A percentile compares a stretch with the other conserved stretches of the same genome.
Conservation (phyloP, 2,888 invertebrate genomes). For the Nymphalis polychloros region DNA sequence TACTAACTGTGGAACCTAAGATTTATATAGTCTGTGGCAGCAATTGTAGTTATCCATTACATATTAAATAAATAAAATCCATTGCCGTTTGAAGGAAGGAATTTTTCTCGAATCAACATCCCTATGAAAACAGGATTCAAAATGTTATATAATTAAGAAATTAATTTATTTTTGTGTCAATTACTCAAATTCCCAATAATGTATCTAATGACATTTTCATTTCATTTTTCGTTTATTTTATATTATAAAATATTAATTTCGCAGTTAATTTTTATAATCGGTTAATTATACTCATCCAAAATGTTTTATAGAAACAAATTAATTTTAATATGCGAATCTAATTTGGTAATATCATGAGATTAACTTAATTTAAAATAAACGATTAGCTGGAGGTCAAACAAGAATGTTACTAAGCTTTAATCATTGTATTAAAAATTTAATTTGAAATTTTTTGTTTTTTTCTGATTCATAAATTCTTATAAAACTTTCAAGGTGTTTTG, state of each 20-base stretch:
- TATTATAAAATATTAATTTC: conserved; percentile 3
- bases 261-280: conserved; percentile 9
- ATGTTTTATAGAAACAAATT: conserved; percentile 19
- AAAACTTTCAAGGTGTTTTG: conserved; percentile 16
- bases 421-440: conserved; percentile 8
- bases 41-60: too few relatives aligned
- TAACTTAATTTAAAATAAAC: conserved; percentile 30
- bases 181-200: not conserved
- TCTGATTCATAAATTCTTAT: not conserved
- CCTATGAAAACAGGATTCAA: too few relatives aligned
- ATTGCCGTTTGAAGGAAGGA: too few relatives aligned
- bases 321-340: conserved; percentile 31
- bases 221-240: not conserved
- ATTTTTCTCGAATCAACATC: too few relatives aligned
- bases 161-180: not conserved
- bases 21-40: too few relatives aligned
- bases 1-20: too few relatives aligned
- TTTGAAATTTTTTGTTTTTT: not conserved
- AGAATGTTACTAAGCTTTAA: conserved; percentile 9
- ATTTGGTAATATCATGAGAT: conserved; percentile 24
- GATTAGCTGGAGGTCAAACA: conserved; percentile 22
- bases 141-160: too few relatives aligned
- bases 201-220: conserved; percentile 2
- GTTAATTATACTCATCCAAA: conserved; percentile 6
- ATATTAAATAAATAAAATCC: too few relatives aligned